Evolutionary conservation across 2,797 vertebrate genomes (phyloP), one percentile per base, ranked within the genome.

Genomic region (Gymnothorax reevesii): DNA sequence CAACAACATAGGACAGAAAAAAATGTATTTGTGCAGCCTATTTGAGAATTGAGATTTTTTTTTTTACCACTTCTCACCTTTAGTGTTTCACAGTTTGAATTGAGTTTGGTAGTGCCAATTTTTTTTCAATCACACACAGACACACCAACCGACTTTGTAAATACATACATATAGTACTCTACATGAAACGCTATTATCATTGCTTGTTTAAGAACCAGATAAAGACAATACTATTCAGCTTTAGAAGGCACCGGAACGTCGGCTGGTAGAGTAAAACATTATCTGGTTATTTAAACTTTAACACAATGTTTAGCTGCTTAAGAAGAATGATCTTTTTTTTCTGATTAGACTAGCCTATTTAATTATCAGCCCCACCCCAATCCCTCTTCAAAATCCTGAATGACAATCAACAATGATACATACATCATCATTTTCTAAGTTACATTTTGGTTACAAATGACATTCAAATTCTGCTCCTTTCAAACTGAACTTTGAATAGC

Each of bases 141-240:
- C 55, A 64, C 57, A 71, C 33, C 69, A 49, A 64, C 42, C 60
- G 5, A 15, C 86, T 27, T 73, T 55, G 42, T 73, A 54, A 80
- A 80, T 80, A 22, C 60, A 13, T 49, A 69, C 42, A 52, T 75
- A 17, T 59, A 22, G 20, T 60, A 55, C 55, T 69, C 57, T 49
- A 75, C 82, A 54, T 64, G 33, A 49, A 75, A 83, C 60, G 42
- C 73, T 57, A 42, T 83, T 33, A 83, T 82, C 60, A n/a, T 83
- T 25, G 90, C 91, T 90, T 89, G 89, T 86, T 91, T 91, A 94
- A 94, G 92, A 94, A 95, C 94, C 92, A 94, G 92, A 93, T 94
- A 90, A 90, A 94, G 92, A 95, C 93, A 95, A 95, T 94, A 95
- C 94, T 94, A 93, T 93, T 95, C 94, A 95, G 95, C 94, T 94